Conservation (phyloP, 1,140 invertebrate genomes). For the Calephelis virginiensis region DNA sequence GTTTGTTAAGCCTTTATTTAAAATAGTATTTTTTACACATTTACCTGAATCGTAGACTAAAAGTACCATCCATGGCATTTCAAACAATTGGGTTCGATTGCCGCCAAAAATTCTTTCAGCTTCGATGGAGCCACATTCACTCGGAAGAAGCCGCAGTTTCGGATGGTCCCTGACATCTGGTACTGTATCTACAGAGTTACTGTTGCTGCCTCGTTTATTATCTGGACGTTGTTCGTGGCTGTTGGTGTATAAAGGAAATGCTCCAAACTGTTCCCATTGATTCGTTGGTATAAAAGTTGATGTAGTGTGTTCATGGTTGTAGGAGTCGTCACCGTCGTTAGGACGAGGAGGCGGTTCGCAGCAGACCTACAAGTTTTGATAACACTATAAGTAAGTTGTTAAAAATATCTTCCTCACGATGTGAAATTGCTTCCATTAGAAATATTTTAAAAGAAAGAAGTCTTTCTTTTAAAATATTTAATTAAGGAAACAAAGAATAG, state of each 20-base stretch:
- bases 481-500: too few species aligned
- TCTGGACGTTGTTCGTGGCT: conserved; percentile 18
- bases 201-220: conserved; percentile 25
- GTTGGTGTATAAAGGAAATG: background rate
- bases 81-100: conserved; percentile 78
- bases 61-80: conserved; percentile 85
- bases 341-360: conserved; percentile 17
- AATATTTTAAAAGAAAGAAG: too few species aligned
- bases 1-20: too few species aligned
- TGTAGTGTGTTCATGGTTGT: conserved; percentile 10
- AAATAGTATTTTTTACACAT: background rate
- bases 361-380: conserved; percentile 31
- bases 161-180: conserved; percentile 77
- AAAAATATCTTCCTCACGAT: too few species aligned
- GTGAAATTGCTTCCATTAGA: too few species aligned
- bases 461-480: too few species aligned
- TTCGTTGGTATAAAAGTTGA: background rate
- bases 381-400: background rate
- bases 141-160: conserved; percentile 76
- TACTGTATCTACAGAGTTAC: conserved; percentile 28
- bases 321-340: background rate
- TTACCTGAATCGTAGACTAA: conserved; percentile 77
- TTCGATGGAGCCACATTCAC: conserved; percentile 50
- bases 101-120: conserved; percentile 78
- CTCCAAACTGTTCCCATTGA: conserved; percentile 1